Evolutionary conservation across 2,113 vertebrate species (phyloP).

Genomic region (Syngnathus scovelli): DNA sequence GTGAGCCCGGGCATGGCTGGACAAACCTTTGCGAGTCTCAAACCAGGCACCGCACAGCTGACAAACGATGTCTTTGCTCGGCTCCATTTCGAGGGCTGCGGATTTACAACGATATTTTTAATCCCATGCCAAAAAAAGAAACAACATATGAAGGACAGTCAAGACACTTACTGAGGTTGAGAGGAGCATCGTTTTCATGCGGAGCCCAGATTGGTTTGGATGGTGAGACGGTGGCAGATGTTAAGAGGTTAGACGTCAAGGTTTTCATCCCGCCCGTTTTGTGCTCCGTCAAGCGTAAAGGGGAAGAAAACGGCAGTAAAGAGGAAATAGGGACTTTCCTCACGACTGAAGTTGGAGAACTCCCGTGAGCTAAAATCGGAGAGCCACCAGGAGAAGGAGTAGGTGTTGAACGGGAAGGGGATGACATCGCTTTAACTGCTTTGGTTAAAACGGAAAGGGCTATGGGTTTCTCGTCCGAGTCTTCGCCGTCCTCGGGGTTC

Average conservation of each 20-base stretch:
- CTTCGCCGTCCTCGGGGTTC: conserved; percentile 38
- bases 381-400: conserved; percentile 65
- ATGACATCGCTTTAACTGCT: conserved; percentile 39
- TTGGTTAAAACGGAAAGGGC: conserved; percentile 54
- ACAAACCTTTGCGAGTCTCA: conserved; percentile 88
- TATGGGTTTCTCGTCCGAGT: conserved; percentile 57
- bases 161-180: conserved; percentile 89
- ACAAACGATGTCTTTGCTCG: conserved; percentile 85
- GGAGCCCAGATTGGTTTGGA: conserved; percentile 76
- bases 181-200: conserved; percentile 86
- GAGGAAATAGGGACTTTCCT: conserved; percentile 82
- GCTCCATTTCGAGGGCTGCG: conserved; percentile 83
- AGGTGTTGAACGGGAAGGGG: conserved; percentile 46
- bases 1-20: conserved; percentile 88
- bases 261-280: conserved; percentile 69
- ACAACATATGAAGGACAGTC: neutral
- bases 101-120: neutral
- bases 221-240: conserved; percentile 13
- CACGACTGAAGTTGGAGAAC: conserved; percentile 76
- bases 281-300: conserved; percentile 76
- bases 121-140: neutral
- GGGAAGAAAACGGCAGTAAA: conserved; percentile 76
- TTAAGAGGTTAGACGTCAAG: conserved; percentile 46
- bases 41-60: conserved; percentile 93
- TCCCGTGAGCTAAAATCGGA: conserved; percentile 63